A percentile compares a stretch with the other conserved stretches of the same genome.
Evolutionary conservation across 1,140 invertebrate genomes (phyloP).

Genomic region (Vanessa tameamea): DNA sequence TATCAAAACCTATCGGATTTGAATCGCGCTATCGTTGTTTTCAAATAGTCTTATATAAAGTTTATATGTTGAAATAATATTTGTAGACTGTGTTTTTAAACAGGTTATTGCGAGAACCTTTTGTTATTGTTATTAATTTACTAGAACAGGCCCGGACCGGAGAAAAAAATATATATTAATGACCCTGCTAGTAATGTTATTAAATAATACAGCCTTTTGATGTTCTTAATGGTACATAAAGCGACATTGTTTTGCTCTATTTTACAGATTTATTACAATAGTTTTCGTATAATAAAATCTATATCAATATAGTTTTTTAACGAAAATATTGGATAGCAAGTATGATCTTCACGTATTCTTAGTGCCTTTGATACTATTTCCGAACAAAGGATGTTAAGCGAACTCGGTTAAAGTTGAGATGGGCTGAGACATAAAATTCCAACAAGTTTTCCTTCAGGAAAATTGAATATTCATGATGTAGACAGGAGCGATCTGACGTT

Average conservation of each 20-base stretch:
- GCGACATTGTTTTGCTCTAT: too few relatives aligned
- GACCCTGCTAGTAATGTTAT: too few relatives aligned
- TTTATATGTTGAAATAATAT: too few relatives aligned
- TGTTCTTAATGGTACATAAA: too few relatives aligned
- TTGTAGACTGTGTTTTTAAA: too few relatives aligned
- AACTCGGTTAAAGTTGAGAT: slow-evolving; percentile 44
- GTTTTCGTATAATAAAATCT: not conserved
- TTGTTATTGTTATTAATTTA: too few relatives aligned
- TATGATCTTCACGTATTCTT: slow-evolving; percentile 33
- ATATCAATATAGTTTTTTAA: not conserved
- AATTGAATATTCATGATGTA: slow-evolving; percentile 59
- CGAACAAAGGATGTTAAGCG: slow-evolving; percentile 41
- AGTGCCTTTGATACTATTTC: slow-evolving; percentile 26
- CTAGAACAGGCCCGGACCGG: too few relatives aligned
- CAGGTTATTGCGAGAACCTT: too few relatives aligned
- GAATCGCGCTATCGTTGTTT: not conserved
- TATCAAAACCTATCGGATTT: not conserved
- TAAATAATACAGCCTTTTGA: too few relatives aligned
- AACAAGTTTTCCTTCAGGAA: slow-evolving; percentile 53
- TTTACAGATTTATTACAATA: not conserved
- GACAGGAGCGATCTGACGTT: slow-evolving; percentile 35
- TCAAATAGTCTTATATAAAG: too few relatives aligned
- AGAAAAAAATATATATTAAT: too few relatives aligned
- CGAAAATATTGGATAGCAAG: slow-evolving; percentile 9
- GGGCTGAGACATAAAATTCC: slow-evolving; percentile 47